Evolutionary conservation across 2,113 vertebrate genomes (phyloP).

Genomic region (human (Homo sapiens)): DNA sequence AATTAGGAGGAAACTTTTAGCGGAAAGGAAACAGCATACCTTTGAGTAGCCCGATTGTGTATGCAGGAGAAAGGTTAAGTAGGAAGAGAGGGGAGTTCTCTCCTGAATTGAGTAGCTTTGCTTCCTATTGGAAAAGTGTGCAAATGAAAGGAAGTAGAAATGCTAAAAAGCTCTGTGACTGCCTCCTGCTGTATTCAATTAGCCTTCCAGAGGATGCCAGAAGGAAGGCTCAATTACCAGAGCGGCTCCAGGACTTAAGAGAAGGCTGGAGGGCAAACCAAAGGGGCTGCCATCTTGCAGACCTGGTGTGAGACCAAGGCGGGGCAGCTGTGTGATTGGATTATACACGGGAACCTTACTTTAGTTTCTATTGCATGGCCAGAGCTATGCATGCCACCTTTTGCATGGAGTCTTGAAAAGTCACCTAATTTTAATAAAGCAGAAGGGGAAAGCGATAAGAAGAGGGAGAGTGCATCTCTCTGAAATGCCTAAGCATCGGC

Average conservation of each 20-base stretch:
- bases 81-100: background rate
- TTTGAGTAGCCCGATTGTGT: background rate
- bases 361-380: background rate
- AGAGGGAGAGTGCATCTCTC: background rate
- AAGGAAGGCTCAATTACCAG: background rate
- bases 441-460: background rate
- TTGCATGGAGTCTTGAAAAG: no score
- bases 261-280: background rate
- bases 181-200: background rate
- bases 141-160: background rate
- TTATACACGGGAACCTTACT: fast-evolving
- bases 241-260: background rate
- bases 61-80: background rate
- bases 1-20: background rate
- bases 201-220: background rate
- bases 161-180: background rate
- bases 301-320: background rate
- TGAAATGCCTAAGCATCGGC: background rate
- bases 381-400: fast-evolving
- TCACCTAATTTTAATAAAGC: background rate
- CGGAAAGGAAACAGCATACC: background rate
- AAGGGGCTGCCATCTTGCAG: background rate
- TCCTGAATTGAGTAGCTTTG: background rate
- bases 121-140: background rate
- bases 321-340: background rate